These are phyloP conservation scores for Drosophila repletoides DNA, from an alignment of 1,140 invertebrate genomes.

Conservation along the genomic window DNA sequence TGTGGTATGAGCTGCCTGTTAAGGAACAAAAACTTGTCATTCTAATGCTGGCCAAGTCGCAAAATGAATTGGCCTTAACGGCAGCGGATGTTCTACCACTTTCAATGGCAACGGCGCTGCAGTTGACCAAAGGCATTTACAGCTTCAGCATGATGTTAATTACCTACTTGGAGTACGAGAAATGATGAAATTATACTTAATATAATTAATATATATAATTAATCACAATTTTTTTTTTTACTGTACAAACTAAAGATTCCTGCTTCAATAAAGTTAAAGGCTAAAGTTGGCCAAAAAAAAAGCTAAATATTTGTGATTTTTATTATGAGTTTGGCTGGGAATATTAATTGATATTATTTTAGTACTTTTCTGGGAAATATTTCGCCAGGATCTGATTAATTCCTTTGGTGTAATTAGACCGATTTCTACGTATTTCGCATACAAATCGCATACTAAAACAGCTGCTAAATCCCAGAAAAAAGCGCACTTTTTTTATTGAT, in stretches of 20 bases:
- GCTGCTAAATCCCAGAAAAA: not conserved
- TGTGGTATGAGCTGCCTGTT: conserved; percentile 59
- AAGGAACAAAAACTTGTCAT: conserved; percentile 52
- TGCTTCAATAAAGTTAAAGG: too few species aligned
- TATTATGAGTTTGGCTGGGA: too few species aligned
- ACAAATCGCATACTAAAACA: too few species aligned
- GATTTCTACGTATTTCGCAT: too few species aligned
- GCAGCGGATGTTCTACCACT: conserved; percentile 50
- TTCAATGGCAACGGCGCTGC: conserved; percentile 61
- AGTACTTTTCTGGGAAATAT: too few species aligned
- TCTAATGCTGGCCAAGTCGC: conserved; percentile 62
- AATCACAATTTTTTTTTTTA: not conserved
- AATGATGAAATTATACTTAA: not conserved
- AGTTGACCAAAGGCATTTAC: conserved; percentile 60
- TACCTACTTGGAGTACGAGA: conserved; percentile 46
- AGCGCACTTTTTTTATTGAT: not conserved
- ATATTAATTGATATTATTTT: too few species aligned
- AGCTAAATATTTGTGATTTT: too few species aligned
- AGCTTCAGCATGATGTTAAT: conserved; percentile 68
- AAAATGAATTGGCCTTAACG: conserved; percentile 45
- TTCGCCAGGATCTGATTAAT: too few species aligned
- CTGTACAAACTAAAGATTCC: not conserved
- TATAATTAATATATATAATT: not conserved
- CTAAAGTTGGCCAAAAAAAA: too few species aligned
- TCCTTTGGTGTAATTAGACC: too few species aligned